These are phyloP conservation scores for Agonopterix subpropinquella DNA, from an alignment of 2,888 invertebrate species.

Conservation along the genomic window DNA sequence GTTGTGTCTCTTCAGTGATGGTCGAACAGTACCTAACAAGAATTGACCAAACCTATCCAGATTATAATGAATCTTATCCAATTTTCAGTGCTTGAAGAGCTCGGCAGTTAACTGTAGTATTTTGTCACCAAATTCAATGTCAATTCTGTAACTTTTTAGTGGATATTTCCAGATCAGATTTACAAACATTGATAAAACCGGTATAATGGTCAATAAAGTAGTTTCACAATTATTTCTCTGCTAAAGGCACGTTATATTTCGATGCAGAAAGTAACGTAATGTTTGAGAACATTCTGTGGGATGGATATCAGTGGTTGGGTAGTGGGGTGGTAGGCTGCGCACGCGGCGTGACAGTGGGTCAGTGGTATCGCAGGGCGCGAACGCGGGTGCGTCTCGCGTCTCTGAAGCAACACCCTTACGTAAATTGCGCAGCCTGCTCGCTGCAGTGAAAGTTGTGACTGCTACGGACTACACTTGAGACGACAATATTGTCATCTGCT, in stretches of 20 bases:
- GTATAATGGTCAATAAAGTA: slow-evolving; percentile 6
- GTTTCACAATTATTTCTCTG: slow-evolving; percentile 13
- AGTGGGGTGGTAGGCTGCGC: slow-evolving; percentile 13
- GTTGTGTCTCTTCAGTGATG: too few species aligned
- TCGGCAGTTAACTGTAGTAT: not conserved
- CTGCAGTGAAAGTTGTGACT: slow-evolving; percentile 58
- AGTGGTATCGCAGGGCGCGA: slow-evolving; percentile 67
- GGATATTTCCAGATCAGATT: too few species aligned
- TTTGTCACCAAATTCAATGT: not conserved
- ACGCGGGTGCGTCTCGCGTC: slow-evolving; percentile 30
- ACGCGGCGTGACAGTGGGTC: slow-evolving; percentile 65
- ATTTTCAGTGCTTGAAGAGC: not conserved
- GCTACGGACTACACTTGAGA: slow-evolving; percentile 21
- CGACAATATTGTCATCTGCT: not conserved
- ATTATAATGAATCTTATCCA: too few species aligned
- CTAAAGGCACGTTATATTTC: slow-evolving; percentile 8
- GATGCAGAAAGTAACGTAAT: slow-evolving; percentile 30
- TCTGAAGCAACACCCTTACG: slow-evolving; percentile 73
- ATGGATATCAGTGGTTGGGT: slow-evolving; percentile 4
- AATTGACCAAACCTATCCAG: too few species aligned
- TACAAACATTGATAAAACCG: not conserved
- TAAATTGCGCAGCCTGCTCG: slow-evolving; percentile 45
- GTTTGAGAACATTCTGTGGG: slow-evolving; percentile 37
- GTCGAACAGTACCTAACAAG: too few species aligned
- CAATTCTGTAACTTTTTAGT: too few species aligned